Conservation (phyloP, 2,797 vertebrate genomes). For the Mormyrus proboscirostris region DNA sequence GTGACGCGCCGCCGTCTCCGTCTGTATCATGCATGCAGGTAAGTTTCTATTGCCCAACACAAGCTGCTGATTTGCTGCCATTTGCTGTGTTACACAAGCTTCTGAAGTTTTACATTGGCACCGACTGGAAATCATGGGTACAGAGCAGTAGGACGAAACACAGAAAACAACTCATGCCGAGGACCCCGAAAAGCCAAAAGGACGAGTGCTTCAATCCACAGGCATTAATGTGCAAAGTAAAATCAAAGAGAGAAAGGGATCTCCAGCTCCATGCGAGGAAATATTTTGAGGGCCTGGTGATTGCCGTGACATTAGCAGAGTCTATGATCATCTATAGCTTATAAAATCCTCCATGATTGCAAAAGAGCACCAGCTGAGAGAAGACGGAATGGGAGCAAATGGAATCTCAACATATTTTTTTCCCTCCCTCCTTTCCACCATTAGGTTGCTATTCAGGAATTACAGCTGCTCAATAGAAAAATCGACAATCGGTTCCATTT, state of each 20-base stretch:
- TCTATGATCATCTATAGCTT: neutral
- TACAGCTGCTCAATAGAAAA: conserved; percentile 32
- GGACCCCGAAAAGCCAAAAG: neutral
- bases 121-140: neutral
- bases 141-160: neutral
- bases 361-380: conserved; percentile 22
- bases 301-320: conserved; percentile 1
- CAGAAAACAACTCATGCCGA: neutral
- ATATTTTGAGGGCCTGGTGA: conserved; percentile 5
- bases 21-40: neutral
- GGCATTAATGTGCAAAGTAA: conserved; percentile 3
- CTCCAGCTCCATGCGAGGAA: neutral
- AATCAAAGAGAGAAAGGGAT: neutral
- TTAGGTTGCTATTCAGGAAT: conserved; percentile 35
- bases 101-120: neutral
- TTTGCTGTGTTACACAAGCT: neutral
- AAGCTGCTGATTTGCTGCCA: neutral
- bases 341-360: conserved; percentile 22
- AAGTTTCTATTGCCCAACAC: neutral
- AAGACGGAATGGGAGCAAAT: neutral
- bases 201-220: neutral
- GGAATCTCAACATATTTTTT: conserved; percentile 22
- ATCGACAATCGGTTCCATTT: conserved; percentile 32
- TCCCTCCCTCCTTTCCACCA: conserved; percentile 17
- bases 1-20: too few relatives aligned